A percentile compares a stretch with the other conserved stretches of the same genome.
Conservation (phyloP, 2,888 invertebrate genomes). For the Harpalus rubripes region DNA sequence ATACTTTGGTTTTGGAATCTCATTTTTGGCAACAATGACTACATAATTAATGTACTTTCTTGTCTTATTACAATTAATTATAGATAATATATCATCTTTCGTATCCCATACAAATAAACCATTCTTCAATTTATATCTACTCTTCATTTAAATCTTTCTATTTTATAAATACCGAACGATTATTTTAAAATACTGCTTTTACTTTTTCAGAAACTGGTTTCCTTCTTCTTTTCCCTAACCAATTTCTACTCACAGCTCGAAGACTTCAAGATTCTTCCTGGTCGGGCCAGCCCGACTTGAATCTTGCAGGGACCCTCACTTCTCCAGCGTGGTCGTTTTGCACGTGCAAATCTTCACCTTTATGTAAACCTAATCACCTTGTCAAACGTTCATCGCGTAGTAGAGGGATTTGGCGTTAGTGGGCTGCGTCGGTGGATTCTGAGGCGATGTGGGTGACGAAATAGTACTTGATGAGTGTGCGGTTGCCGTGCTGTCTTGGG, state of each 20-base stretch:
- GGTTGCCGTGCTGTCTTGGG: conserved; percentile 80
- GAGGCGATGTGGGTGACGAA: conserved; percentile 78
- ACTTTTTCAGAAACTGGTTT: conserved; percentile 71
- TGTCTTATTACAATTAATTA: conserved; percentile 52
- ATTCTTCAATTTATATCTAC: conserved; percentile 37
- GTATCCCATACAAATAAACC: conserved; percentile 18
- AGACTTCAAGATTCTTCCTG: conserved; percentile 50
- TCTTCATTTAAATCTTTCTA: conserved; percentile 53
- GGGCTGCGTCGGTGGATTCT: conserved; percentile 78
- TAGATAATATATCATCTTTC: conserved; percentile 59
- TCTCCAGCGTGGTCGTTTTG: conserved; percentile 58
- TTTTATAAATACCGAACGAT: conserved; percentile 57
- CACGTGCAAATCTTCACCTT: conserved; percentile 71
- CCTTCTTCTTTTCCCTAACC: conserved; percentile 26
- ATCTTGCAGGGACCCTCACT: conserved; percentile 55
- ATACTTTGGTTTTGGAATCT: conserved; percentile 74
- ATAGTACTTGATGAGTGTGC: conserved; percentile 75
- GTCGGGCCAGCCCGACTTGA: conserved; percentile 47
- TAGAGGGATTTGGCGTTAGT: conserved; percentile 81
- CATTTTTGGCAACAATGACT: conserved; percentile 74
- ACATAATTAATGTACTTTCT: conserved; percentile 69
- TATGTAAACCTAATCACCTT: conserved; percentile 80
- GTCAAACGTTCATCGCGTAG: conserved; percentile 94
- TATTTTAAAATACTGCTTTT: conserved; percentile 64
- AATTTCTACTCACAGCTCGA: conserved; percentile 61